Base-by-base conservation (phyloP, 2,113 vertebrate species). In the Ranitomeya variabilis region DNA sequence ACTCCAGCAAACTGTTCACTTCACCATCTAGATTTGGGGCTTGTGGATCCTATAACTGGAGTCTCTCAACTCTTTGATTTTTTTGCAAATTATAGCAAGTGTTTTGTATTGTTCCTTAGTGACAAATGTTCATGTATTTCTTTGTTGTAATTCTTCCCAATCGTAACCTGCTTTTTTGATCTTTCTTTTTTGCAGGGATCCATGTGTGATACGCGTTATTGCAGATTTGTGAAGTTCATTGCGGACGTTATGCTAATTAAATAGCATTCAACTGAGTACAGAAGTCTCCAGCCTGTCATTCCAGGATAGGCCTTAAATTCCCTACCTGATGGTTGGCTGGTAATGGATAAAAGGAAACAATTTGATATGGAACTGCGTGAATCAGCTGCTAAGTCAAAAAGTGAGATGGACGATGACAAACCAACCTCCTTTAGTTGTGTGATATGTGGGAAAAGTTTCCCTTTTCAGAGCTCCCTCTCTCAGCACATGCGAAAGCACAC, bases 401-500 rank as follows among this genome's bases (percentile, higher is more conserved):
- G 91, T 0, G 96, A 90, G 85, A 2, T 26, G 1, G 96, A 96
- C 5, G 94, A 94, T 45, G 96, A 97, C 87, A 96, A 94, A 94
- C 91, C 93, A 19, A 90, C 92, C 0, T 96, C 95, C 67, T 96
- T 94, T 76, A 95, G 96, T 93, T 99, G 97, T 92, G 97, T 94
- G 87, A 96, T 98, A 85, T 99, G 98, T 0, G 96, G 97, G 90
- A 97, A 97, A 90, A 98, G 96, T 94, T 99, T 99, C 89, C 96
- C 98, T 21, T 99, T 99, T 91, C 97, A 97, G 91, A 99, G 98
- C 94, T 99, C 97, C 0, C 92, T 99, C 87, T 99, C 97, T 0
- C 97, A 99, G 94, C 97, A 99, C 89, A 99, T 99, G 98, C 95
- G 98, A 85, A 97, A 97, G 73, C 98, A 99, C 94, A 99, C 98